These are phyloP conservation scores for Amazonetta brasiliensis DNA, from an alignment of 2,797 vertebrate genomes.

Conservation along the genomic window DNA sequence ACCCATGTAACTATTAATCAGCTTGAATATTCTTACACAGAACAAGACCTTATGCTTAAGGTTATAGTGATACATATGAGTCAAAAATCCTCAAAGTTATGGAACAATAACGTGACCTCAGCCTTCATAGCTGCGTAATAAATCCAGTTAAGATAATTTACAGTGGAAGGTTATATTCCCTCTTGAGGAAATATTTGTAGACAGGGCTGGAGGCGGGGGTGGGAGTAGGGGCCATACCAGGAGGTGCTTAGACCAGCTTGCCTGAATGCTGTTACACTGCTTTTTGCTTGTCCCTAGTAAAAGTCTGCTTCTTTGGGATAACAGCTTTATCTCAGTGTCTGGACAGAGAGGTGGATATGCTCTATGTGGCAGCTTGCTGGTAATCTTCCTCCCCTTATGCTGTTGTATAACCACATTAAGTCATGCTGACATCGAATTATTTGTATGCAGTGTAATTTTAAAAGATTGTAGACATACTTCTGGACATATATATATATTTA, in stretches of 20 bases:
- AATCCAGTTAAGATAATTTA: neutral
- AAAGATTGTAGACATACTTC: neutral
- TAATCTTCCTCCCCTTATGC: neutral
- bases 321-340: neutral
- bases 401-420: neutral
- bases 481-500: neutral
- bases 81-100: neutral
- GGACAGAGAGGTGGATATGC: neutral
- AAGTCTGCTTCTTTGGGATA: neutral
- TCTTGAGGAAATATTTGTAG: neutral
- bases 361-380: neutral
- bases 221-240: neutral
- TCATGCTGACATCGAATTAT: neutral
- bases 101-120: neutral
- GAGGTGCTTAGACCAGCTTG: neutral
- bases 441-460: neutral
- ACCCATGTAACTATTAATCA: neutral
- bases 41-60: neutral
- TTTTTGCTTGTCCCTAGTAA: neutral
- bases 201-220: neutral
- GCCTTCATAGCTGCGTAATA: neutral
- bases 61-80: neutral
- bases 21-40: neutral
- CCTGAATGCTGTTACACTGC: neutral
- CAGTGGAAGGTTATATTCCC: neutral